phyloP scores from a whole-genome alignment of 2,797 vertebrate species.

The Phrynocephalus vlangalii region DNA sequence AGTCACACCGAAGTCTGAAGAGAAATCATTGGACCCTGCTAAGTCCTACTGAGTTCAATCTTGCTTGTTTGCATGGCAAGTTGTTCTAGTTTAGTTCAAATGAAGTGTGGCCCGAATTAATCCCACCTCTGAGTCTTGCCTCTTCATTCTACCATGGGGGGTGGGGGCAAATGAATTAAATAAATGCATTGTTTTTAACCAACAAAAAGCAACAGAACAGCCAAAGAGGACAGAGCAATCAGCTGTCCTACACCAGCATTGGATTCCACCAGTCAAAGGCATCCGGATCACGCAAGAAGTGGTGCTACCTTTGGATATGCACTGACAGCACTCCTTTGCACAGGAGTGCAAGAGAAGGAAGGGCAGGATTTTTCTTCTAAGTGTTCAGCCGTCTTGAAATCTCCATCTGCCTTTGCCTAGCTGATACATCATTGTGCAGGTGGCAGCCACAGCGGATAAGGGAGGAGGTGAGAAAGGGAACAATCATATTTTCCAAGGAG shows the following conservation, averaged over 20 bases:
- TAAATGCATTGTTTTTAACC: background rate
- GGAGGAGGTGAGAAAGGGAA: background rate
- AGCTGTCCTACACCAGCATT: background rate
- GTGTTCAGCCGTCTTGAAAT: accelerated
- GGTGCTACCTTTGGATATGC: background rate
- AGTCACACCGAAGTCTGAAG: no score
- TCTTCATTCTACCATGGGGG: no score
- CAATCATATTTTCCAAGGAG: background rate
- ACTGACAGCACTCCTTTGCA: background rate
- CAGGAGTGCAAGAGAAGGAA: background rate
- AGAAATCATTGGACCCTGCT: no score
- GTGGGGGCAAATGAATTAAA: no score
- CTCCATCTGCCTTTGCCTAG: background rate
- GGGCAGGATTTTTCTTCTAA: background rate
- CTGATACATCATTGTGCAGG: background rate
- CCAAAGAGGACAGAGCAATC: background rate
- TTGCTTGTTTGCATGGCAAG: no score
- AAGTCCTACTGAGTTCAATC: no score
- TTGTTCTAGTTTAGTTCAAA: no score
- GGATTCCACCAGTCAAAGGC: background rate
- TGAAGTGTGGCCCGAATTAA: no score
- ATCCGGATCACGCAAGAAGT: no score
- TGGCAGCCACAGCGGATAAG: background rate
- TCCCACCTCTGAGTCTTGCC: no score
- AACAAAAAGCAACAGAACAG: background rate